Evolutionary conservation across 2,888 invertebrate species (phyloP), one percentile per base, ranked within the genome.

Genomic region (Cheilosia pagana): DNA sequence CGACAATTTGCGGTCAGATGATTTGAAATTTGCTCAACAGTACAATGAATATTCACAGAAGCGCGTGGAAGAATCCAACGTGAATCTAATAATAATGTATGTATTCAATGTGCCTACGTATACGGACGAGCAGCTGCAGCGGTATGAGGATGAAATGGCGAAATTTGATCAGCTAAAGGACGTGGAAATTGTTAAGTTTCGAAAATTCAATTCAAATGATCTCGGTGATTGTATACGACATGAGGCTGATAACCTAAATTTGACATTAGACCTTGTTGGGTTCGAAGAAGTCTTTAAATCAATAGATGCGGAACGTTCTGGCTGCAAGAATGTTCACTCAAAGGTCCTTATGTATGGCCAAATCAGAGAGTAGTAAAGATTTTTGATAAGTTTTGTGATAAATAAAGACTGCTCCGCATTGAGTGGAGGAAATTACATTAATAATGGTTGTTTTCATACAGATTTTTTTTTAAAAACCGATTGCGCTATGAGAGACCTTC

Each of bases 261-360:
- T 90, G 8, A 31, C 63, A 3, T n/a, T 92, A 23, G 87, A 71
- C 5, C 71, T 82, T 16, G 45, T 39, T 7, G 75, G 88, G 55
- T 68, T 89, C 1, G 31, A 88, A 2, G 89, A 91, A 21, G 88
- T 92, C 59, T 60, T 89, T n/a, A 82, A 81, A 7, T 74, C 88
- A 14, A 88, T 88, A 31, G 88, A 90, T 77, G 87, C 87, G 0
- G 19, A 48, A 0, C 78, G 81, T 14, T 89, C 90, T 0, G 92
- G 92, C 0, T 92, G 92, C 87, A 92, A 92, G 86, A 88, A 88
- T 19, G 90, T 90, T 5, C 88, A 88, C 62, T 87, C 91, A 14
- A 91, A 91, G 77, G 88, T 91, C 0, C 19, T 89, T 14, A 63
- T 90, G 39, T 89, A 88, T 65, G 79, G 74, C 8, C 35, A 57